Conservation (phyloP, 1,140 invertebrate genomes). For the Drosophila lini region DNA sequence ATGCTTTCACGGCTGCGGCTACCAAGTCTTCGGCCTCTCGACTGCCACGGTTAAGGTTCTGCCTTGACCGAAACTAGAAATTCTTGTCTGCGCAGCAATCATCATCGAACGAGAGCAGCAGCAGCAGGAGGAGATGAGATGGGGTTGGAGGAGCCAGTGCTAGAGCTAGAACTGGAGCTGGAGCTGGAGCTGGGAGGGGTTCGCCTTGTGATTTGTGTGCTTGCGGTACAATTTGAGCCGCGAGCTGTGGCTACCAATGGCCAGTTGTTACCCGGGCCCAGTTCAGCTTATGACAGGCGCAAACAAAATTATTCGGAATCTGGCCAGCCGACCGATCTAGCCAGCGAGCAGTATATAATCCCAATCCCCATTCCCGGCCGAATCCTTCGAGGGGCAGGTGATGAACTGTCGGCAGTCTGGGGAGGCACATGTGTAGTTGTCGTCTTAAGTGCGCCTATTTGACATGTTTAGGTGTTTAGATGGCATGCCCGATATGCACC, state of each 20-base stretch:
- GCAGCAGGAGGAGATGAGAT: not conserved
- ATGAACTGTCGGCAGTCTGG: constrained; percentile 35
- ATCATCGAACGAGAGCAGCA: constrained; percentile 60
- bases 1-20: constrained; percentile 68
- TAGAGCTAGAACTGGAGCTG: constrained; percentile 2
- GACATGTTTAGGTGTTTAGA: constrained; percentile 79
- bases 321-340: constrained; percentile 6
- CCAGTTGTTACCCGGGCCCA: constrained; percentile 59
- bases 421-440: constrained; percentile 61
- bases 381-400: constrained; percentile 26
- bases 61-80: constrained; percentile 66
- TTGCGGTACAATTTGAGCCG: constrained; percentile 81
- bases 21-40: constrained; percentile 37
- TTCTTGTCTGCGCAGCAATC: constrained; percentile 78
- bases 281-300: constrained; percentile 76
- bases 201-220: constrained; percentile 76
- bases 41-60: constrained; percentile 69
- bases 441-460: constrained; percentile 74
- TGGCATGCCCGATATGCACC: constrained; percentile 62
- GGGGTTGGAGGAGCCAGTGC: not conserved
- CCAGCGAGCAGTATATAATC: constrained; percentile 32
- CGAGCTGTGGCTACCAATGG: constrained; percentile 77
- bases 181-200: constrained; percentile 41
- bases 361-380: constrained; percentile 4
- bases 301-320: constrained; percentile 78